Evolutionary conservation across 2,888 invertebrate genomes (phyloP).

Genomic region (Laothoe populi): DNA sequence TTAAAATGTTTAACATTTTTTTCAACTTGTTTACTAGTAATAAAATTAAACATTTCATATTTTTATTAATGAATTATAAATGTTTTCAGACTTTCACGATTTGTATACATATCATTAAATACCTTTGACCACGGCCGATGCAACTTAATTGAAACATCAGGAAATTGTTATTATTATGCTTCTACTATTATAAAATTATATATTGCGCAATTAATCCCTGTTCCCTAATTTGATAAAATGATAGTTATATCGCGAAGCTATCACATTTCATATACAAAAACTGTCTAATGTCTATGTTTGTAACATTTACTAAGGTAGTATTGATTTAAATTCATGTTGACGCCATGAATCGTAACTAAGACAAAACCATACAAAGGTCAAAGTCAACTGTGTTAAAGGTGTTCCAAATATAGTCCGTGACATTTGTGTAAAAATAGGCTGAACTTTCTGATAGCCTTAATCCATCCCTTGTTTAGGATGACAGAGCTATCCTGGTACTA

Average conservation of each 20-base stretch:
- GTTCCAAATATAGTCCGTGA: slow-evolving; percentile 54
- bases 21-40: too few species aligned
- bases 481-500: slow-evolving; percentile 25
- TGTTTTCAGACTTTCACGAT: too few species aligned
- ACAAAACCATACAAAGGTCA: slow-evolving; percentile 58
- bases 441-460: slow-evolving; percentile 51
- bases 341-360: slow-evolving; percentile 38
- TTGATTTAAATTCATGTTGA: slow-evolving; percentile 27
- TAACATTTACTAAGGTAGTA: neutral
- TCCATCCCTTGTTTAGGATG: slow-evolving; percentile 34
- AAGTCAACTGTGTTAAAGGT: slow-evolving; percentile 48
- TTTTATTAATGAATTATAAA: too few species aligned
- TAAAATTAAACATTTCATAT: too few species aligned
- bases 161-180: too few species aligned
- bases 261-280: neutral
- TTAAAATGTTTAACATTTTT: too few species aligned
- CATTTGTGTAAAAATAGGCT: slow-evolving; percentile 59
- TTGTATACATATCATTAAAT: too few species aligned
- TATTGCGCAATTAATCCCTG: too few species aligned
- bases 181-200: too few species aligned
- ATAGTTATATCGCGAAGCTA: neutral
- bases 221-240: too few species aligned
- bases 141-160: too few species aligned
- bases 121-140: too few species aligned
- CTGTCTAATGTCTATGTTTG: neutral